These are phyloP conservation scores for Drosophila tropicalis DNA, from an alignment of 1,140 invertebrate genomes.

Conservation along the genomic window DNA sequence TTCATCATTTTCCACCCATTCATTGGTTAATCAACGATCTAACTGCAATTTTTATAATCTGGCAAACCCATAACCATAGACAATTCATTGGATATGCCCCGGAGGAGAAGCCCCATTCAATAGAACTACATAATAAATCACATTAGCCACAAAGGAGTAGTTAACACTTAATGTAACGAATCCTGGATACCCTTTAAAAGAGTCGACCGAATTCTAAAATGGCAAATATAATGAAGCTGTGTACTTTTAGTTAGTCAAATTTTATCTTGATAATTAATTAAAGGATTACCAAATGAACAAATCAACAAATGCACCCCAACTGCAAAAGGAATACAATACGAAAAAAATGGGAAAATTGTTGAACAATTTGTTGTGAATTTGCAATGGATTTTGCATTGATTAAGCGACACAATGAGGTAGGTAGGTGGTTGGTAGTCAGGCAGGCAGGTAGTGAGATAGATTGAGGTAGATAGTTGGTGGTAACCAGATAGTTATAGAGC, in stretches of 20 bases:
- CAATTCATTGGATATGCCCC: conserved; percentile 31
- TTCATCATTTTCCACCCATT: conserved; percentile 43
- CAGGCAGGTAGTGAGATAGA: not conserved
- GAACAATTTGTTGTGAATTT: conserved; percentile 46
- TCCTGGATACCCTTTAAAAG: conserved; percentile 25
- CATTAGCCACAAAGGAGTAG: conserved; percentile 6
- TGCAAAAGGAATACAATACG: not conserved
- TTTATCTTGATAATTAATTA: not conserved
- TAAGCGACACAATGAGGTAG: conserved; percentile 56
- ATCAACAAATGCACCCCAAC: not conserved
- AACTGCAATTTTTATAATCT: conserved; percentile 48
- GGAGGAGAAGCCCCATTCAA: conserved; percentile 29
- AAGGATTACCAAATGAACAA: not conserved
- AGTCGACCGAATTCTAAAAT: too few relatives aligned
- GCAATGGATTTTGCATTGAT: conserved; percentile 62
- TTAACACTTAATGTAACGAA: not conserved
- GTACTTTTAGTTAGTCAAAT: too few relatives aligned
- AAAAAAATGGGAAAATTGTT: not conserved
- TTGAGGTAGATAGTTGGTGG: not conserved
- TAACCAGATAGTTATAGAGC: conserved; percentile 12
- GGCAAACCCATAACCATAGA: conserved; percentile 29
- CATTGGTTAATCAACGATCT: conserved; percentile 55
- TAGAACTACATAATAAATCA: conserved; percentile 60
- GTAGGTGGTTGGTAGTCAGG: conserved; percentile 26
- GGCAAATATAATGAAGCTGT: too few relatives aligned